Base-by-base conservation (phyloP, 2,888 invertebrate genomes). In the Philhelius pedissequus region DNA sequence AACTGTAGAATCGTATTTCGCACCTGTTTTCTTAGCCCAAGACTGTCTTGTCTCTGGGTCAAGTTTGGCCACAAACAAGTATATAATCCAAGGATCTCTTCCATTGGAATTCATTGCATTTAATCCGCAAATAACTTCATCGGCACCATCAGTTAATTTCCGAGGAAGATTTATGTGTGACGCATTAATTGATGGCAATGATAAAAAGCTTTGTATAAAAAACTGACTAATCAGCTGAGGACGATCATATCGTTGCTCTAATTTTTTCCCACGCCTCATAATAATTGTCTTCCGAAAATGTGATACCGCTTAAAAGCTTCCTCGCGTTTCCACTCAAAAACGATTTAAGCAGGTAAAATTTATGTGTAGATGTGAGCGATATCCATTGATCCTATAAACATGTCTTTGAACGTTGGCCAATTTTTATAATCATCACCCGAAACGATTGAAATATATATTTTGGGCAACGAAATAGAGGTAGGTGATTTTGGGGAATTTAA, bases 41-140 rank as follows among this genome's bases (percentile, higher is more conserved):
- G 25, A 56, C n/a, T 71, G 54, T 13, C 32, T 52, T 35, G 66
- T 22, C 9, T 68, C 73, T 25, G 70, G 32, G 18, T 79, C 68
- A 3, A 66, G 6, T 68, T 75, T 79, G 1, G 60, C 22, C 7
- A 73, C 18, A 6, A 79, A 27, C 11, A 74, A 25, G 11, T 75
- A 32, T 6, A 71, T 71, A 7, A 80, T 30, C 80, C 74, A 69
- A 18, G 74, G 70, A 60, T 83, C 77, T 8, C 80, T 60, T 20
- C 38, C 18, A n/a, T 76, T 64, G 7, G 45, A 22, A 22, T 45
- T 35, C 1, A 80, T 45, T 4, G 74, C 73, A 58, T 64, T 38
- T 6, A 80, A 64, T 7, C 73, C 76, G 2, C 79, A 18, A 6
- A 78, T 81, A 1, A 69, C 74, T 38, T 78, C 75, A 48, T 78